Evolutionary conservation across 2,888 invertebrate species (phyloP).

Genomic region (Caenorhabditis sp.): DNA sequence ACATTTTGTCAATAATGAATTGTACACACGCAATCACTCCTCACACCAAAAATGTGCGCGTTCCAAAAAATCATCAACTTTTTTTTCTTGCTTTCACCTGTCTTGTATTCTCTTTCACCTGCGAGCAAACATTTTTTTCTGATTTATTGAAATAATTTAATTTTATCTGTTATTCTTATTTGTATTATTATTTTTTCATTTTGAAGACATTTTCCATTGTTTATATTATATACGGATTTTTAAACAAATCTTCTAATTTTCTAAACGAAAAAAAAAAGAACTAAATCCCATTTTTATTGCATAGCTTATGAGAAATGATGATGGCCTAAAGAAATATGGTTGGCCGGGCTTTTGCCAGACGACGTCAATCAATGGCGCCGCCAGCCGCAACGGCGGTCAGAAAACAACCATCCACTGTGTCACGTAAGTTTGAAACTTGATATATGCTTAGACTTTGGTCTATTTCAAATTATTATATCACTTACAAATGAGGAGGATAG

Average conservation of each 20-base stretch:
- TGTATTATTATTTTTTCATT: no score
- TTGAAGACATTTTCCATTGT: neutral
- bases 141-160: no score
- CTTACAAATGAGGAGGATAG: no score
- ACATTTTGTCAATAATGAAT: neutral
- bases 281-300: neutral
- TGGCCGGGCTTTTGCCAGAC: constrained; percentile 46
- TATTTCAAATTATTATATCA: no score
- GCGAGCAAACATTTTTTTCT: no score
- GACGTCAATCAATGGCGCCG: constrained; percentile 47
- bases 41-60: neutral
- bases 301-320: neutral
- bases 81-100: no score
- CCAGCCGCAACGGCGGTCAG: constrained; percentile 28
- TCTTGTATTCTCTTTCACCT: no score
- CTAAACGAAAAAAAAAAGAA: no score
- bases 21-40: neutral
- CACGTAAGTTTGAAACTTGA: constrained; percentile 25
- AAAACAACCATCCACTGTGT: constrained; percentile 33
- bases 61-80: no score
- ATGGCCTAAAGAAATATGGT: constrained; percentile 31
- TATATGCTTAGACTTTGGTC: no score
- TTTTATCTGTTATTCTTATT: no score
- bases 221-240: neutral
- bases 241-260: neutral